phyloP scores from a whole-genome alignment of 2,113 vertebrate genomes.

The Neodon shergylaensis region DNA sequence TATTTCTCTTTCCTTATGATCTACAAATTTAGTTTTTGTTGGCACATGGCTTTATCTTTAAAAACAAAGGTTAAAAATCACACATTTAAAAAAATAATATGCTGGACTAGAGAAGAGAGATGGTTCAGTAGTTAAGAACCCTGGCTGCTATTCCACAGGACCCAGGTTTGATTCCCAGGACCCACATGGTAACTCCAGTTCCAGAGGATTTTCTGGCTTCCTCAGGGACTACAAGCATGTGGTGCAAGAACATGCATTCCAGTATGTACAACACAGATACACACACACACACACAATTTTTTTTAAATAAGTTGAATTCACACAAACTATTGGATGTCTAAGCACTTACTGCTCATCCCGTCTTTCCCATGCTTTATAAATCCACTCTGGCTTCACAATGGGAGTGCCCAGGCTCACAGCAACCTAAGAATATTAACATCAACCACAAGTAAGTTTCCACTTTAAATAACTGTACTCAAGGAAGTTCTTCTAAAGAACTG shows the following conservation, averaged over 20 bases:
- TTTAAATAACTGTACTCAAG: slow-evolving; percentile 49
- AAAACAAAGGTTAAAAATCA: not conserved
- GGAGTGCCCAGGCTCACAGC: slow-evolving; percentile 97
- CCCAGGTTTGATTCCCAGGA: not conserved
- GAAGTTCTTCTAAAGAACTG: slow-evolving; percentile 32
- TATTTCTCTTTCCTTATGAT: slow-evolving; percentile 50
- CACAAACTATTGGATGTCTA: slow-evolving; percentile 43
- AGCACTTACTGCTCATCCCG: slow-evolving; percentile 89
- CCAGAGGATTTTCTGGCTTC: not conserved
- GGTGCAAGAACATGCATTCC: not conserved
- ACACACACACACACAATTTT: not conserved
- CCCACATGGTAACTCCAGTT: not conserved
- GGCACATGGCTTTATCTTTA: slow-evolving; percentile 1
- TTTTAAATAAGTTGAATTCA: not conserved
- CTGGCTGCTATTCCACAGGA: not conserved
- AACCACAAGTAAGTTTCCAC: slow-evolving; percentile 39
- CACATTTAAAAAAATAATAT: not conserved
- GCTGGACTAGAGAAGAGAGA: not conserved
- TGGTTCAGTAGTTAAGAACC: not conserved
- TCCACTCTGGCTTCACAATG: slow-evolving; percentile 96
- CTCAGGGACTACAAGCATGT: not conserved
- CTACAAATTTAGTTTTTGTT: slow-evolving; percentile 52
- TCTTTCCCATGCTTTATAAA: slow-evolving; percentile 95
- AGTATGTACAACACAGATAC: not conserved
- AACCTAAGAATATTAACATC: slow-evolving; percentile 86